Evolutionary conservation across 2,888 invertebrate genomes (phyloP).

Genomic region (Drosophila birchii): DNA sequence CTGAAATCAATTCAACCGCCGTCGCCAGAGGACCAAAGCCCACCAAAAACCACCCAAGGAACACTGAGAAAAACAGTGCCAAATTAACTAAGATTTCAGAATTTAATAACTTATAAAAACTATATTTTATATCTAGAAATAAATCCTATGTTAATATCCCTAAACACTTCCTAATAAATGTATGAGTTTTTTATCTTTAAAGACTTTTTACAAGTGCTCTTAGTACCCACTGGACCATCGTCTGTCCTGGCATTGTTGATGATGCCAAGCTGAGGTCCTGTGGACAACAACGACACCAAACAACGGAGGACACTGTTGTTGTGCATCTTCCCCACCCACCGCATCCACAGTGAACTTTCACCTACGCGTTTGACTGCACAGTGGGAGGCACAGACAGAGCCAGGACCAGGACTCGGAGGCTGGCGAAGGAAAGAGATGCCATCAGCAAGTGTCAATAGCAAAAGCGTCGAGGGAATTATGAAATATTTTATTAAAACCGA

Average conservation of each 20-base stretch:
- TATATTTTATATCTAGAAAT: neutral
- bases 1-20: constrained; percentile 77
- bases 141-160: no score
- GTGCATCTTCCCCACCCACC: constrained; percentile 41
- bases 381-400: constrained; percentile 61
- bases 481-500: constrained; percentile 79
- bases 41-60: constrained; percentile 4
- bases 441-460: constrained; percentile 79
- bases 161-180: neutral
- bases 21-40: constrained; percentile 39
- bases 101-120: neutral
- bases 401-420: constrained; percentile 2
- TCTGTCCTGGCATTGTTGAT: constrained; percentile 70
- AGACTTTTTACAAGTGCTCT: neutral
- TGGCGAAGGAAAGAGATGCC: constrained; percentile 48
- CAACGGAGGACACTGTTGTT: constrained; percentile 40
- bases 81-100: neutral
- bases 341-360: constrained; percentile 60
- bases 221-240: constrained; percentile 28
- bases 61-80: neutral
- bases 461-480: constrained; percentile 73
- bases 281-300: constrained; percentile 32
- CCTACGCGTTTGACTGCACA: constrained; percentile 73
- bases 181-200: rapidly evolving
- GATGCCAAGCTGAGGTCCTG: constrained; percentile 50